Evolutionary conservation across 1,140 invertebrate species (phyloP).

Genomic region (Apis cerana): DNA sequence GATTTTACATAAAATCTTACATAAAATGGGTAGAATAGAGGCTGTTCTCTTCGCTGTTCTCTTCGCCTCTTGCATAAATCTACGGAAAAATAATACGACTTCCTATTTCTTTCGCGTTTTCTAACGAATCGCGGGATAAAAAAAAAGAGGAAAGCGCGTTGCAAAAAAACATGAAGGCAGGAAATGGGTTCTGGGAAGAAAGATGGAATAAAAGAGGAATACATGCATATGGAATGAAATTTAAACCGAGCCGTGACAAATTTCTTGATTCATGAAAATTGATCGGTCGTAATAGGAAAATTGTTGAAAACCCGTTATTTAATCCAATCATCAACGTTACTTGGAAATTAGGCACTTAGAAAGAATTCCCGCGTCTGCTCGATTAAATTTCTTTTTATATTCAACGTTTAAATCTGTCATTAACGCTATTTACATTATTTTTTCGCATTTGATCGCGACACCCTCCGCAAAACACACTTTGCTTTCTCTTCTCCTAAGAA

Average conservation of each 20-base stretch:
- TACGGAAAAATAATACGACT: conserved; percentile 2
- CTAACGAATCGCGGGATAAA: background rate
- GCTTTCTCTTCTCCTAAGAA: background rate
- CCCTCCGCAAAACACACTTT: background rate
- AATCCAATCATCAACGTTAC: too few species aligned
- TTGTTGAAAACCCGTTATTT: too few species aligned
- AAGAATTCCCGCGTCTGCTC: too few species aligned
- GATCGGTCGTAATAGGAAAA: too few species aligned
- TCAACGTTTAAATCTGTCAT: background rate
- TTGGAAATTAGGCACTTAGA: too few species aligned
- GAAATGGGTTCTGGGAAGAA: too few species aligned
- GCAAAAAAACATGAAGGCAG: background rate
- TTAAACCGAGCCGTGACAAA: too few species aligned
- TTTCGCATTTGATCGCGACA: background rate
- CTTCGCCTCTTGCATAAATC: conserved; percentile 23
- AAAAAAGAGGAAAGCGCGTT: background rate
- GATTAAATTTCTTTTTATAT: too few species aligned
- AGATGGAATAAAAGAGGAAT: too few species aligned
- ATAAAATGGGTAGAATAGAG: background rate
- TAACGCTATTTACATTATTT: background rate
- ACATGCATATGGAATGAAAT: too few species aligned
- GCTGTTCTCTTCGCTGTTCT: background rate
- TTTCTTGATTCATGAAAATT: too few species aligned
- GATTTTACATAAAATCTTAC: conserved; percentile 6
- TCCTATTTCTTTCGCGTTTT: conserved; percentile 14